Evolutionary conservation across 2,113 vertebrate species (phyloP).

Genomic region (Sinocyclocheilus maitianheensis): DNA sequence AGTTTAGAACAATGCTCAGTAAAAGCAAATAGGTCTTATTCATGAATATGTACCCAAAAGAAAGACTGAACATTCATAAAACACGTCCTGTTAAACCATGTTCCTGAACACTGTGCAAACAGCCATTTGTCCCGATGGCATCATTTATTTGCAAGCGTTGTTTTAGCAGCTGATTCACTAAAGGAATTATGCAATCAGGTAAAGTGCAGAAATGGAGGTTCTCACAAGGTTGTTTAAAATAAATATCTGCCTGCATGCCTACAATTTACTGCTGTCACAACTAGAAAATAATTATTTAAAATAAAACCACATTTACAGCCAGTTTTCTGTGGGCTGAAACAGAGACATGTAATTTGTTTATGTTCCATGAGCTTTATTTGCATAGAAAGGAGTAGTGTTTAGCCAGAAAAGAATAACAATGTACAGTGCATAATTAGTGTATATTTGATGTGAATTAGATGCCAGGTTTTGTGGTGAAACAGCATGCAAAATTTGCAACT

Average conservation of each 20-base stretch:
- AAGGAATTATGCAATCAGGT: not conserved
- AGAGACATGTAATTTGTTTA: not conserved
- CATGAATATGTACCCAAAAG: not conserved
- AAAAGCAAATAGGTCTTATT: not conserved
- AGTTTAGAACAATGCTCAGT: not conserved
- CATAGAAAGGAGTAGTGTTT: not conserved
- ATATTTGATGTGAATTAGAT: not conserved
- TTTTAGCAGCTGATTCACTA: not conserved
- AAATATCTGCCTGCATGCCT: not conserved
- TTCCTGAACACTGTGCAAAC: not conserved
- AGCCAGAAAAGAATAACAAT: not conserved
- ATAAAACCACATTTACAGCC: not conserved
- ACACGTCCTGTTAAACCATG: not conserved
- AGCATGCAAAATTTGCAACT: not conserved
- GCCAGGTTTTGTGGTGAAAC: not conserved
- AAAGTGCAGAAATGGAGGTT: not conserved
- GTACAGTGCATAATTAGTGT: not conserved
- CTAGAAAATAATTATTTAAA: not conserved
- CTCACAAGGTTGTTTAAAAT: not conserved
- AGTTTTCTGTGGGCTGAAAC: not conserved
- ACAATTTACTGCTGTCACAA: not conserved
- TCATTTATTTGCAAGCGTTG: not conserved
- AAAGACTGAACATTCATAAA: not conserved
- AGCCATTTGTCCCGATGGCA: not conserved
- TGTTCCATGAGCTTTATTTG: slow-evolving; percentile 5